phyloP scores from a whole-genome alignment of 2,888 invertebrate species.

The Scaeva pyrastri region DNA sequence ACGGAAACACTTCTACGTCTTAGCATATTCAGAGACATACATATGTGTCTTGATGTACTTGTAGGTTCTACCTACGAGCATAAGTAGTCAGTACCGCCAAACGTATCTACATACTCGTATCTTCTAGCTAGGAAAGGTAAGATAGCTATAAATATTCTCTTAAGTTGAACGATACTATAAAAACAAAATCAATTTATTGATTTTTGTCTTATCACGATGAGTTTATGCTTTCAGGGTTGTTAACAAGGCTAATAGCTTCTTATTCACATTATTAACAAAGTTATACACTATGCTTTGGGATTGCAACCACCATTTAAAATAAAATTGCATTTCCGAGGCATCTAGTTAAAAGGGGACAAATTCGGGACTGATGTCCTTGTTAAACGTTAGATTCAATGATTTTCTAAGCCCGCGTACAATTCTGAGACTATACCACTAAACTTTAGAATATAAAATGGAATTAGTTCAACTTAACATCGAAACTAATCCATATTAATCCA shows the following conservation, averaged over 20 bases:
- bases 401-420: background rate
- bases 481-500: background rate
- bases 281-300: background rate
- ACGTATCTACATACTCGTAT: no score
- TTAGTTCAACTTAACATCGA: background rate
- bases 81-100: no score
- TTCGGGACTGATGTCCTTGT: background rate
- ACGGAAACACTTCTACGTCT: slow-evolving; percentile 2
- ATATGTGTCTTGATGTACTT: no score
- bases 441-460: background rate
- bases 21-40: background rate
- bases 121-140: background rate
- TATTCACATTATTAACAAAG: slow-evolving; percentile 4
- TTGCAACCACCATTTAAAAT: background rate
- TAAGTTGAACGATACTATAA: background rate
- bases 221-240: slow-evolving; percentile 4
- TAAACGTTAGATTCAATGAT: background rate
- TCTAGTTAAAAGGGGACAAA: background rate
- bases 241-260: slow-evolving; percentile 11
- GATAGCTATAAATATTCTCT: background rate
- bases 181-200: slow-evolving; percentile 24
- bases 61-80: no score
- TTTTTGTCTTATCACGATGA: background rate
- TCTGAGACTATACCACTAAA: background rate
- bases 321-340: background rate